Evolutionary conservation across 2,797 vertebrate genomes (phyloP).

Genomic region (Tinamus major): DNA sequence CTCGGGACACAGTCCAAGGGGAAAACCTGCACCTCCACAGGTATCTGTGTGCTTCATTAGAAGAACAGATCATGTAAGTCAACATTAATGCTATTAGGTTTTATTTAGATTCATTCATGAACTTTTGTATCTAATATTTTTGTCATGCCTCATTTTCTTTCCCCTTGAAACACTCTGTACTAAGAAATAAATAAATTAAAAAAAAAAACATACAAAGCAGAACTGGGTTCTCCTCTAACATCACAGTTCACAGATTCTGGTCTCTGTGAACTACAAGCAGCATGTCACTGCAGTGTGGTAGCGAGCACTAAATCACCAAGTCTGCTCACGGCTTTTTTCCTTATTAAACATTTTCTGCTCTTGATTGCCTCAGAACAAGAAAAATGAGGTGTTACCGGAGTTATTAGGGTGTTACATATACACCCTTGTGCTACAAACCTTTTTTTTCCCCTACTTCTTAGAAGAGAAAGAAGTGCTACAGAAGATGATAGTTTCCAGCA

Average conservation of each 20-base stretch:
- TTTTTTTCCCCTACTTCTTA: background rate
- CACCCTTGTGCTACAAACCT: background rate
- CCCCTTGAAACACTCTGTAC: constrained; percentile 14
- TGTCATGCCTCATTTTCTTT: background rate
- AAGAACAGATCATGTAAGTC: background rate
- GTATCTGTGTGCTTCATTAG: background rate
- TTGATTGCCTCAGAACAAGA: constrained; percentile 9
- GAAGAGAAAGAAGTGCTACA: background rate
- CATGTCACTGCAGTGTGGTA: background rate
- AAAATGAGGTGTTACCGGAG: constrained; percentile 8
- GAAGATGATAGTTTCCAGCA: constrained; percentile 19
- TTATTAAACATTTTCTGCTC: constrained; percentile 11
- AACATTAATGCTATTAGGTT: background rate
- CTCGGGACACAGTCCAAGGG: fast-evolving
- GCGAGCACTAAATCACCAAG: background rate
- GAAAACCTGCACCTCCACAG: background rate
- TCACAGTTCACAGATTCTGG: constrained; percentile 12
- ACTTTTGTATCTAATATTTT: background rate
- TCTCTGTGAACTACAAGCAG: constrained; percentile 33
- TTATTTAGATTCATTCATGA: background rate
- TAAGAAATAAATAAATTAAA: constrained; percentile 38
- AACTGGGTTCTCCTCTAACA: background rate
- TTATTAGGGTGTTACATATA: background rate
- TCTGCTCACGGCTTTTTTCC: background rate
- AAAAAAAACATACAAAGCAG: background rate